Percentiles rank a stretch among this genome's conserved stretches.
Evolutionary conservation across 1,140 invertebrate species (phyloP).

Genomic region (Harpegnathos saltator): DNA sequence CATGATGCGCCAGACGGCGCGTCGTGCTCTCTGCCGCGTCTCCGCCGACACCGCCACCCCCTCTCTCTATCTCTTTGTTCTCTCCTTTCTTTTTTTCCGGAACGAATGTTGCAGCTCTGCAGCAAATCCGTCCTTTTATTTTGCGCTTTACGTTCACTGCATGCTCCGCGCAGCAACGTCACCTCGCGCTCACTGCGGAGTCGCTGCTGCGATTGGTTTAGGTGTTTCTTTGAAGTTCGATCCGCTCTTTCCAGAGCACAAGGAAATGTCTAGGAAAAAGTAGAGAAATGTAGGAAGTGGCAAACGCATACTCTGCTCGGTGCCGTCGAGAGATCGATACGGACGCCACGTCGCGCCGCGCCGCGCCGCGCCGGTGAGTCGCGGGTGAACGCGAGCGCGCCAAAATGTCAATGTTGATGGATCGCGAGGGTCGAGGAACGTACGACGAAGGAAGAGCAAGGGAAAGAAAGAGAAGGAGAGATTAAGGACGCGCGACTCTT

Average conservation of each 20-base stretch:
- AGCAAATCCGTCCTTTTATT: slow-evolving; percentile 33
- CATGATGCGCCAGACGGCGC: slow-evolving; percentile 48
- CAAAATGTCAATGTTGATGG: background rate
- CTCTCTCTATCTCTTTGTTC: background rate
- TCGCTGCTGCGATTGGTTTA: slow-evolving; percentile 16
- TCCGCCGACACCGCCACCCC: background rate
- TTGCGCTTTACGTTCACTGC: slow-evolving; percentile 29
- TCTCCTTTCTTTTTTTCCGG: slow-evolving; percentile 21
- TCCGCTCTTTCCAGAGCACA: background rate
- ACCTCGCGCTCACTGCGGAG: slow-evolving; percentile 12
- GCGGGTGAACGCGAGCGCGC: background rate
- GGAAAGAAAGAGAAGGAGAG: too few relatives aligned
- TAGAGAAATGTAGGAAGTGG: too few relatives aligned
- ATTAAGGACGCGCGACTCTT: too few relatives aligned
- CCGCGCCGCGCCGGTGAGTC: background rate
- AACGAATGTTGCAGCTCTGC: slow-evolving; percentile 40
- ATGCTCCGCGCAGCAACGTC: background rate
- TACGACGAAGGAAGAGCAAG: too few relatives aligned
- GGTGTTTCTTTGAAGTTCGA: slow-evolving; percentile 31
- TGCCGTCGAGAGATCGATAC: slow-evolving; percentile 7
- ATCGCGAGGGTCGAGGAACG: too few relatives aligned
- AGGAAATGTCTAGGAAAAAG: background rate
- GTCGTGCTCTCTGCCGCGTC: too few relatives aligned
- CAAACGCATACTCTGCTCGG: background rate
- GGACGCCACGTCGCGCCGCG: too few relatives aligned